Evolutionary conservation across 2,888 invertebrate genomes (phyloP), one percentile per base, ranked within the genome.

Genomic region (Sturmia bella): DNA sequence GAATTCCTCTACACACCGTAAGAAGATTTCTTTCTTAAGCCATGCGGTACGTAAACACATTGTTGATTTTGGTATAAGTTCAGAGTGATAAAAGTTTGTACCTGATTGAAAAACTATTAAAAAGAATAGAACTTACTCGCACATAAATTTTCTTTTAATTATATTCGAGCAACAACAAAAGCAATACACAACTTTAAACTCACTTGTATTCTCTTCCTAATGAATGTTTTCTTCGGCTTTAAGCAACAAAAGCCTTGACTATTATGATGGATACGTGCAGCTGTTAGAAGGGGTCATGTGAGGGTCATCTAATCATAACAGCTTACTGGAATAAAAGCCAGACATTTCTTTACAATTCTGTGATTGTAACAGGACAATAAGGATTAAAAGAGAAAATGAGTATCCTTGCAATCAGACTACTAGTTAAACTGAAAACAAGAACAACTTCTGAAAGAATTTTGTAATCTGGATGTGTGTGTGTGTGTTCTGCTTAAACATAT

Each of bases 191-290:
- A 45, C 27, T 13, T 61, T 27, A 63, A 48, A 64, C 27, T 27
- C 3, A 27, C 6, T 63, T 45, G 12, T 48, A 2, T 19, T 19
- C 12, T 6, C 45, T 27, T 15, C 27, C 24, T 17, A 32, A 32
- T 15, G 15, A 9, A n/a, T 43, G n/a, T 5, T 43, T 19, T 19
- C 17, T n/a, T 21, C 45, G 9, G 11, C 3, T 48, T 43, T 41
- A 11, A 6, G 43, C 41, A 27, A 5, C 12, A 37, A 54, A 48
- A 39, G 39, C 19, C 4, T 12, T 66, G 19, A 52, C 45, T 43
- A 50, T 68, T 50, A 61, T 72, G 41, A 75, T 59, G 50, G 68
- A 66, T 66, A 59, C 57, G 56, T 75, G 63, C 54, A 63, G 45
- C 43, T 48, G 27, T 57, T 50, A 52, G 50, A 66, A 66, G 66